These are phyloP conservation scores for Pampusana beccarii DNA, from an alignment of 2,113 vertebrate genomes.

Conservation along the genomic window DNA sequence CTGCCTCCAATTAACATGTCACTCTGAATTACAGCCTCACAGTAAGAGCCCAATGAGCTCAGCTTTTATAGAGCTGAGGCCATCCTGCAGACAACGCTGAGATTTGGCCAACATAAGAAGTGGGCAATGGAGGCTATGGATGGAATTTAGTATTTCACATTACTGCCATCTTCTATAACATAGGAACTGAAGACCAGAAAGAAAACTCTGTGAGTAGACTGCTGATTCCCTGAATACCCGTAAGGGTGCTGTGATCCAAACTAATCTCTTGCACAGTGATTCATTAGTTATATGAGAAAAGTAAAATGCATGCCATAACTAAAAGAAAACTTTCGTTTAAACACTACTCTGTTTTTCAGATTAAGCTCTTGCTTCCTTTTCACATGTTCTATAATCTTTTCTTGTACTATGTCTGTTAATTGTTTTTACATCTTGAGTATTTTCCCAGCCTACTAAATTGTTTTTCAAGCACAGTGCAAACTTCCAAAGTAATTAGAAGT, in stretches of 20 bases:
- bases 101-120: not conserved
- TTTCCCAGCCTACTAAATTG: not conserved
- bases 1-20: conserved; percentile 16
- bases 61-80: not conserved
- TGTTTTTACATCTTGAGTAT: not conserved
- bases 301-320: not conserved
- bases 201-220: not conserved
- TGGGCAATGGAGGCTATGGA: conserved; percentile 1
- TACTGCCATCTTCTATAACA: not conserved
- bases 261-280: not conserved
- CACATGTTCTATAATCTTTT: not conserved
- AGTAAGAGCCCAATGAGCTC: not conserved
- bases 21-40: not conserved
- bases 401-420: not conserved
- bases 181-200: not conserved
- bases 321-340: not conserved
- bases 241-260: not conserved
- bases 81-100: not conserved
- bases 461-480: not conserved
- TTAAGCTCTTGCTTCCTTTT: not conserved
- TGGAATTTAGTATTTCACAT: conserved; percentile 16
- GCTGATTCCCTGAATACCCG: not conserved
- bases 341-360: not conserved
- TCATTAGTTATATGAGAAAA: not conserved
- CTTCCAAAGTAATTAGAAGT: not conserved